Conservation (phyloP, 2,113 vertebrate genomes). For the Etia nguti region DNA sequence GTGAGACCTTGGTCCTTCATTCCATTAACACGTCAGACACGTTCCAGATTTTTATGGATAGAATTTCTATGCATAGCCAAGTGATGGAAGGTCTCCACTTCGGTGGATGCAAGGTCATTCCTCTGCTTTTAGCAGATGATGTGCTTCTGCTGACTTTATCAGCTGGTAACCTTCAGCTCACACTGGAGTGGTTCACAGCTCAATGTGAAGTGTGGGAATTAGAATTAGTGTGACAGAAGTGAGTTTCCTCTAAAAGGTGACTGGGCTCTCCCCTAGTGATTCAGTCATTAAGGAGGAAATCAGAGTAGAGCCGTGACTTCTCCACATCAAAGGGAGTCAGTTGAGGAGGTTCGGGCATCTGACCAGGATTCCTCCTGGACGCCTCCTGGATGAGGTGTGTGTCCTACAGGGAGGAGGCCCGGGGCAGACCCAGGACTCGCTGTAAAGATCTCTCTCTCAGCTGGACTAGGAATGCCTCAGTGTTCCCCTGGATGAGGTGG, state of each 20-base stretch:
- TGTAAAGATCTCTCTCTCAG: fast-evolving
- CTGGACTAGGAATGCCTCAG: fast-evolving
- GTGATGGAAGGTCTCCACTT: too few relatives aligned
- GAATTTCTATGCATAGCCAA: not conserved
- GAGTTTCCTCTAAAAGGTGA: not conserved
- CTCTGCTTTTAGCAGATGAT: not conserved
- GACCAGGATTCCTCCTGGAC: not conserved
- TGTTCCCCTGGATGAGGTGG: fast-evolving
- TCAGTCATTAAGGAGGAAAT: not conserved
- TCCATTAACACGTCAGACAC: not conserved
- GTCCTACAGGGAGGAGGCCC: not conserved
- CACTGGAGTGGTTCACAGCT: not conserved
- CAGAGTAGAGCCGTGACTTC: not conserved
- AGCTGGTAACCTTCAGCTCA: not conserved
- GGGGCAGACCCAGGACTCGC: fast-evolving
- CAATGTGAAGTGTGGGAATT: not conserved
- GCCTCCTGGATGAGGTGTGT: not conserved
- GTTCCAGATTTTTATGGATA: not conserved
- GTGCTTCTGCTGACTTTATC: not conserved
- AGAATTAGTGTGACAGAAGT: not conserved
- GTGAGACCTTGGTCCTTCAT: not conserved
- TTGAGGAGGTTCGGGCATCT: not conserved
- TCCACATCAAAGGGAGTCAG: not conserved
- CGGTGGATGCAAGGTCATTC: not conserved
- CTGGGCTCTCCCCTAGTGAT: not conserved